Evolutionary conservation across 2,797 vertebrate genomes (phyloP).

Genomic region (Gobio occitaniae): DNA sequence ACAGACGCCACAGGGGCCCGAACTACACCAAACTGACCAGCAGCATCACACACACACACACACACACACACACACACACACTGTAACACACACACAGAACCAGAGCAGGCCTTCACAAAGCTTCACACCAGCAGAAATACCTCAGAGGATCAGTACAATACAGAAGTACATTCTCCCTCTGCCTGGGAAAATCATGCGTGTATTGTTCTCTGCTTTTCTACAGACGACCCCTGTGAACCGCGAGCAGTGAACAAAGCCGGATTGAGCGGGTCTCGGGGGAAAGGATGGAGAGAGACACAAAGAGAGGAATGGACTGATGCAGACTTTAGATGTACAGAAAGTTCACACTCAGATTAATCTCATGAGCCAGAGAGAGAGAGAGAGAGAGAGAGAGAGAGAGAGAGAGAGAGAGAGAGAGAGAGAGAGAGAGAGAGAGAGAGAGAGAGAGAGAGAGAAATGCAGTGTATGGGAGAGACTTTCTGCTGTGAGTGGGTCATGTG

Average conservation of each 20-base stretch:
- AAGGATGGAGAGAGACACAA: not conserved
- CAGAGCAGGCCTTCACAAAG: not conserved
- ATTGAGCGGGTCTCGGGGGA: slow-evolving; percentile 3
- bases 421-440: too few relatives aligned
- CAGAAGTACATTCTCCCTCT: slow-evolving; percentile 60
- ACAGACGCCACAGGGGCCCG: slow-evolving; percentile 9
- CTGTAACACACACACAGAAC: slow-evolving; percentile 7
- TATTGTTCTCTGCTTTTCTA: slow-evolving; percentile 59
- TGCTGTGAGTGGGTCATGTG: not conserved
- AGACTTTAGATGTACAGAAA: slow-evolving; percentile 6
- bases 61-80: too few relatives aligned
- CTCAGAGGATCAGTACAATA: slow-evolving; percentile 68
- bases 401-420: too few relatives aligned
- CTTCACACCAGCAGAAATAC: slow-evolving; percentile 57
- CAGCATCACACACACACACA: not conserved
- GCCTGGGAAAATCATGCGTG: slow-evolving; percentile 61
- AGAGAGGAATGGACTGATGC: not conserved
- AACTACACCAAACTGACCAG: not conserved
- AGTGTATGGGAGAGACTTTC: not conserved
- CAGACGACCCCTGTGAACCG: slow-evolving; percentile 39
- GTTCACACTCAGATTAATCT: not conserved
- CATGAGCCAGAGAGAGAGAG: not conserved
- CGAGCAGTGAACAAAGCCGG: slow-evolving; percentile 59
- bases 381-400: not conserved
- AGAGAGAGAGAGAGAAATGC: too few relatives aligned